Conservation (phyloP, 2,797 vertebrate genomes). For the Chelmon rostratus region DNA sequence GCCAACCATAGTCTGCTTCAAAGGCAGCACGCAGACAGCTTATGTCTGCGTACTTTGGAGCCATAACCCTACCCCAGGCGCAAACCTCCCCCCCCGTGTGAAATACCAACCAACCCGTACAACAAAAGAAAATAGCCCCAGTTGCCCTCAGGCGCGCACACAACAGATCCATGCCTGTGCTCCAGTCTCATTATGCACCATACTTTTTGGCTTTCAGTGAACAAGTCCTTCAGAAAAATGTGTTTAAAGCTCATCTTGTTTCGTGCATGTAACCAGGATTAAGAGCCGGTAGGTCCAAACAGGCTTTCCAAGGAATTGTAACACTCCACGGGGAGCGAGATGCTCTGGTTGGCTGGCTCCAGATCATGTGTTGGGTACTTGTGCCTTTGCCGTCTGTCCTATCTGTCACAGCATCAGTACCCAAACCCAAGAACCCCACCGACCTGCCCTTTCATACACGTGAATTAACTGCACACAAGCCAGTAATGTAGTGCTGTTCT, state of each 20-base stretch:
- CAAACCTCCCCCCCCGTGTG: constrained; percentile 31
- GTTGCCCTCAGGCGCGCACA: constrained; percentile 56
- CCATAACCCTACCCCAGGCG: constrained; percentile 65
- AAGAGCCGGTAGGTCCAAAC: constrained; percentile 55
- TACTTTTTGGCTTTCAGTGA: constrained; percentile 47
- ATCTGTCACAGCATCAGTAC: constrained; percentile 51
- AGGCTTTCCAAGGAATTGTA: constrained; percentile 57
- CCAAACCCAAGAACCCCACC: constrained; percentile 10
- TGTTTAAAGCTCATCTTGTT: constrained; percentile 39
- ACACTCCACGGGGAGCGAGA: constrained; percentile 47
- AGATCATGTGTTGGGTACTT: constrained; percentile 66
- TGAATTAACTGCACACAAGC: constrained; percentile 25
- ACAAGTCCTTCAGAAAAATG: constrained; percentile 39
- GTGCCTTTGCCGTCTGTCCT: constrained; percentile 71
- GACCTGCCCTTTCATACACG: neutral
- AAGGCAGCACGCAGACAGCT: constrained; percentile 66
- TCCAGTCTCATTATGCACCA: constrained; percentile 49
- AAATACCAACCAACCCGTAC: constrained; percentile 53
- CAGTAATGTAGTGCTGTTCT: constrained; percentile 10
- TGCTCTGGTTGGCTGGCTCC: constrained; percentile 60
- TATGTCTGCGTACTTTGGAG: constrained; percentile 60
- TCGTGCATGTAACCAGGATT: constrained; percentile 49
- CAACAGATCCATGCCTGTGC: constrained; percentile 40
- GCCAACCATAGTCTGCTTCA: constrained; percentile 63
- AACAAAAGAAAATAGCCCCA: constrained; percentile 65